Conservation (phyloP, 2,113 vertebrate species). For the Macquaria ambigua region DNA sequence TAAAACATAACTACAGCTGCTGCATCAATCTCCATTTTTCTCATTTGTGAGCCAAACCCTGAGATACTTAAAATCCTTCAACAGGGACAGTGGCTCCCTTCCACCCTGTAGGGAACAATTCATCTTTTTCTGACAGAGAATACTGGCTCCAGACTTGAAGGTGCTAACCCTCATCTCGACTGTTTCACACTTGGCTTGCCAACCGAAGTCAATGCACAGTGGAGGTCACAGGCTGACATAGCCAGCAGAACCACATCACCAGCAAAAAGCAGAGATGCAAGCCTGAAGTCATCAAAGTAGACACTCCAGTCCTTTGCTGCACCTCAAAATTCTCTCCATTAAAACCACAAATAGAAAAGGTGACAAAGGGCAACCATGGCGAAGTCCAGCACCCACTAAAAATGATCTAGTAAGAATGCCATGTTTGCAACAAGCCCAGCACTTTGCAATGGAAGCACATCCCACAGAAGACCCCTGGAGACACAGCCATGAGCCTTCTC, state of each 20-base stretch:
- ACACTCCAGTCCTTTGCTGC: conserved; percentile 4
- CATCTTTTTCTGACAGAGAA: conserved; percentile 48
- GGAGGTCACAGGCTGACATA: conserved; percentile 43
- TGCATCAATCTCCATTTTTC: conserved; percentile 24
- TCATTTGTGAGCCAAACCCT: conserved; percentile 16
- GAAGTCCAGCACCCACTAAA: background rate
- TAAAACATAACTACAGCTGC: background rate
- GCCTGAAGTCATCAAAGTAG: conserved; percentile 7
- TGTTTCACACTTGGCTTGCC: conserved; percentile 58
- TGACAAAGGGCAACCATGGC: background rate
- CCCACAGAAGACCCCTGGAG: background rate
- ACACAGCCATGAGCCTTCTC: background rate
- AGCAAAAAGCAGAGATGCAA: conserved; percentile 37
- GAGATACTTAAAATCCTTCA: conserved; percentile 22
- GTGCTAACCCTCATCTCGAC: conserved; percentile 36
- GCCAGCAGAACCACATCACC: conserved; percentile 23
- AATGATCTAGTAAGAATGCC: background rate
- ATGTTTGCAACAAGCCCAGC: background rate
- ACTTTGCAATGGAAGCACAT: conserved; percentile 1
- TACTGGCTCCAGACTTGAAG: conserved; percentile 18
- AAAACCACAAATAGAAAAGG: conserved; percentile 21
- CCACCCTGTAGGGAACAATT: conserved; percentile 34
- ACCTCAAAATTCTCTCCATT: conserved; percentile 4
- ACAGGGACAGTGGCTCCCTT: background rate
- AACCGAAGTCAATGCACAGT: conserved; percentile 20